Base-by-base conservation (phyloP, 2,113 vertebrate genomes). In the Nycticebus coucang region DNA sequence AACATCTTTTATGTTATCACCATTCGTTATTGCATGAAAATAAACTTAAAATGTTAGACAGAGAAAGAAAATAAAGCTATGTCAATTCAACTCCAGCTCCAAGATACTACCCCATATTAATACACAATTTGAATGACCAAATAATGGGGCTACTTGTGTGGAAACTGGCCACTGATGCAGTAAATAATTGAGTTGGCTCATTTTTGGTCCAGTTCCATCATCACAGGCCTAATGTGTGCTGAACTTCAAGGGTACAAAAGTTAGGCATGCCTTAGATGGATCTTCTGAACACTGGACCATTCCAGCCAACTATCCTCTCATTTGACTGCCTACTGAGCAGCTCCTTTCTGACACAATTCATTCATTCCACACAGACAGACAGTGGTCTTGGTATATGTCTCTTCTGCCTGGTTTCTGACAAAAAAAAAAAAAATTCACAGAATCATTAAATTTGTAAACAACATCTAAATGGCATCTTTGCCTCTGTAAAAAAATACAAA, bases 401-500 rank as follows among this genome's bases (percentile, higher is more conserved):
- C 26, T 89, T 94, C 53, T 93, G 57, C 30, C 62, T 85, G 74
- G 4, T 90, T 87, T 81, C 87, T 90, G 26, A 53, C 90, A 69
- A 41, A 72, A 28, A 83, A 68, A 22, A 84, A 68, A 12, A 35
- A 59, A 12, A 82, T 72, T 92, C 53, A 86, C 14, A 68, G 33
- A 94, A 55, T 45, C 77, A 41, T 87, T 92, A 87, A 87, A 41
- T 24, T 81, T 57, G 87, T 91, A 86, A 91, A 83, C 24, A 91
- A 69, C 78, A 72, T 24, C 50, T 72, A 81, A 84, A 89, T 82
- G 68, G 24, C 77, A 59, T 0, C 69, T 45, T 80, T 74, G 62
- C 17, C 60, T 95, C 66, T 64, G 33, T 66, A 82, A 96, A 96
- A 83, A 88, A 87, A 50, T 45, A 89, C 21, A 71, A 88, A 96